Percentiles rank a stretch among this genome's conserved stretches.
These are phyloP conservation scores for Phainopepla nitens DNA, from an alignment of 2,113 vertebrate genomes.

Conservation along the genomic window DNA sequence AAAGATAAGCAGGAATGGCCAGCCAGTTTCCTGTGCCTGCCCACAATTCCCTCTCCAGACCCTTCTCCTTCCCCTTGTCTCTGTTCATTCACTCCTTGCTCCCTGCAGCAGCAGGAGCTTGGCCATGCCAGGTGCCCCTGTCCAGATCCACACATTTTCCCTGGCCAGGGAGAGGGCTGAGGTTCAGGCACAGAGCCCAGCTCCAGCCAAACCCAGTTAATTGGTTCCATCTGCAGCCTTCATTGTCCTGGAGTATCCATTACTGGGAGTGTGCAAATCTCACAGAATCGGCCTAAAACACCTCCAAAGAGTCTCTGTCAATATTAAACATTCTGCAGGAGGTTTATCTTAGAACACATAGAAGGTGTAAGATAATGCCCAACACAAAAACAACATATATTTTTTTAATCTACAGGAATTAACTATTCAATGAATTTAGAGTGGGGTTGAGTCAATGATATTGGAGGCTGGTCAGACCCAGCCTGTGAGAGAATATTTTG, in stretches of 20 bases:
- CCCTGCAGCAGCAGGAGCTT: background rate
- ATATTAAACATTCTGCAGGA: background rate
- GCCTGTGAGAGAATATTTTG: background rate
- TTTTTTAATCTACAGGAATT: background rate
- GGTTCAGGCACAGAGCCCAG: background rate
- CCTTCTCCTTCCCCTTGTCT: background rate
- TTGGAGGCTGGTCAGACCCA: background rate
- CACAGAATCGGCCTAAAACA: fast-evolving
- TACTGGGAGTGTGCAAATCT: background rate
- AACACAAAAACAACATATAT: background rate
- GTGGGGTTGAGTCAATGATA: fast-evolving
- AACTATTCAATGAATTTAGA: background rate
- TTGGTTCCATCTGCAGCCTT: background rate
- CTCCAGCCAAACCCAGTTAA: background rate
- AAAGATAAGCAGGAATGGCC: background rate
- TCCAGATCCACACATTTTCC: background rate
- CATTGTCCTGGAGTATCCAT: background rate
- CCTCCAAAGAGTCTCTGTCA: background rate
- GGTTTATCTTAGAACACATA: background rate
- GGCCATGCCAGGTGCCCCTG: background rate
- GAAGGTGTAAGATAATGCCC: background rate
- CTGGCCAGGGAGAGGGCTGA: fast-evolving
- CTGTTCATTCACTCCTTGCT: background rate
- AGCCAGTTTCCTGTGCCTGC: background rate
- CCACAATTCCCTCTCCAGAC: background rate